Base-by-base conservation (phyloP, 2,797 vertebrate species). In the Odontamblyopus lacepedii region DNA sequence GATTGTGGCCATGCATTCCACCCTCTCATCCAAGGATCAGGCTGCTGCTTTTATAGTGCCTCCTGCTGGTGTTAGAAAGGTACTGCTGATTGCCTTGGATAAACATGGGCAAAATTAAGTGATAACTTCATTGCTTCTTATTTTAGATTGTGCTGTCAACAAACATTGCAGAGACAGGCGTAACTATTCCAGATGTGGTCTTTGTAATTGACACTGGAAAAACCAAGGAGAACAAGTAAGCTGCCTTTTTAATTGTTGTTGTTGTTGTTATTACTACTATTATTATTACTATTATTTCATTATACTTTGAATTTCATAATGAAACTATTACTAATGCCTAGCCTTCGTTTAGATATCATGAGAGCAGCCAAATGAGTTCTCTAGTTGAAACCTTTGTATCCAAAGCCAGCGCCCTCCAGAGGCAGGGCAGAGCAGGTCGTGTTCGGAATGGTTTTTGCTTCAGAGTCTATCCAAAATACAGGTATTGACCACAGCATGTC, bases 321-420 rank as follows among this genome's bases (percentile, higher is more conserved):
- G 13, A 66, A 6, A 66, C 15, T 66, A 44, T 23, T 50, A 51
- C 29, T 29, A 50, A 30, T 63, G 2, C 8, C 8, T 23, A 27
- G 48, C n/a, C 41, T 66, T 8, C 51, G 57, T 30, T 62, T 77
- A 99, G 98, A 89, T 99, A 96, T 85, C 97, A 97, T 0, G 98
- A 99, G 92, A 97, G 97, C 88, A 98, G 97, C 86, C 98, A 99
- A 88, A 99, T 99, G 97, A 99, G 97, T 70, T 99, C 97, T 38
- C 88, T 99, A 89, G 97, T 98, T 63, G 98, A 99, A 87, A 99
- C 95, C 0, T 99, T 98, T 79, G 95, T 99, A 61, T 98, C 97
- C 69, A 99, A 99, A 94, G 98, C 98, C 19, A 99, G 97, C 60
- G 98, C 97, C 75, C 91, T 98, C 76, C 98, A 99, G 88, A 95